phyloP scores from a whole-genome alignment of 1,140 invertebrate species.

The Belonocnema kinseyi region DNA sequence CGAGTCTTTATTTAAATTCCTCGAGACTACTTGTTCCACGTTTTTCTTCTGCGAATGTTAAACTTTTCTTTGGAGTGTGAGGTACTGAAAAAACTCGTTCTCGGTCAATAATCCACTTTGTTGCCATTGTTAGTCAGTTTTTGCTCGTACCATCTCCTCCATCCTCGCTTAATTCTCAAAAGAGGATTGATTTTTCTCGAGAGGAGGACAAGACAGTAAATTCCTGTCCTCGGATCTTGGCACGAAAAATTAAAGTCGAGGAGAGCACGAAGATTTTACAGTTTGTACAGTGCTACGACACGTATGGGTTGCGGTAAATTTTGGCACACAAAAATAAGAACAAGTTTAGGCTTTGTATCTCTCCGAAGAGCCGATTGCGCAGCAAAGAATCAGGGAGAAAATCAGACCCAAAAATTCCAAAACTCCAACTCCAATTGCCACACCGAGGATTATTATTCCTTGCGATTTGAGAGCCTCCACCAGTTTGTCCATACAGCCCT shows the following conservation, averaged over 20 bases:
- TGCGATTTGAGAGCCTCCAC: constrained; percentile 79
- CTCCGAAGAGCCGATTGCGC: constrained; percentile 81
- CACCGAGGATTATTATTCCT: constrained; percentile 79
- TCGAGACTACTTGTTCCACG: neutral
- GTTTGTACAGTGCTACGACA: constrained; percentile 41
- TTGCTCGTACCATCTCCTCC: too few relatives aligned
- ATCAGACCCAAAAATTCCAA: constrained; percentile 85
- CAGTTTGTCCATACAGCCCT: constrained; percentile 86
- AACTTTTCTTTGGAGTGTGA: constrained; percentile 25
- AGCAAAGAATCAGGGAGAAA: constrained; percentile 87
- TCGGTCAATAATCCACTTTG: too few relatives aligned
- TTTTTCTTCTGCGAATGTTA: constrained; percentile 17
- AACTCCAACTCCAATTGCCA: constrained; percentile 80
- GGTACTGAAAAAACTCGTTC: neutral
- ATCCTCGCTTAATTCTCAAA: too few relatives aligned
- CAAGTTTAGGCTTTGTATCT: constrained; percentile 82
- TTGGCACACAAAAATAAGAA: constrained; percentile 28
- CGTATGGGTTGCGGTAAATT: constrained; percentile 37
- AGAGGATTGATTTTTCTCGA: too few relatives aligned
- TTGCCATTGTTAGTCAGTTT: too few relatives aligned
- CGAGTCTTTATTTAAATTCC: constrained; percentile 1
- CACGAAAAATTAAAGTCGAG: constrained; percentile 48
- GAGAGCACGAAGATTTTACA: constrained; percentile 42
- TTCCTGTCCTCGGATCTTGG: constrained; percentile 40
- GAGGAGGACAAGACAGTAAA: too few relatives aligned